Evolutionary conservation across 2,888 invertebrate genomes (phyloP).

Genomic region (Melinaea marsaeus): DNA sequence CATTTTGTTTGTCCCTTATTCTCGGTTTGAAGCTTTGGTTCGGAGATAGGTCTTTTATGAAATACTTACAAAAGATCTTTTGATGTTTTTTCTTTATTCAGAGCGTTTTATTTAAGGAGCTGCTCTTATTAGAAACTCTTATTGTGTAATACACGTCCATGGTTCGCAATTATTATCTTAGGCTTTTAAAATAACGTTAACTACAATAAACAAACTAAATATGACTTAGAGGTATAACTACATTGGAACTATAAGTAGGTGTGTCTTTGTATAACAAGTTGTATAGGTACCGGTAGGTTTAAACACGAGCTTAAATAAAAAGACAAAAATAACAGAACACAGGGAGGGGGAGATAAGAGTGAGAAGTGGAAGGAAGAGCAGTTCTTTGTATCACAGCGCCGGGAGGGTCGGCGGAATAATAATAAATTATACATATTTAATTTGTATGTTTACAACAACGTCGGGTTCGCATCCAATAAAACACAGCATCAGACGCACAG

Average conservation of each 20-base stretch:
- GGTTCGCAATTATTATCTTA: neutral
- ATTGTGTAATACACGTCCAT: neutral
- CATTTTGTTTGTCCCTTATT: constrained; percentile 70
- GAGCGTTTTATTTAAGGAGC: constrained; percentile 4
- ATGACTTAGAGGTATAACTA: neutral
- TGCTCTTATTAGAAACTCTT: neutral
- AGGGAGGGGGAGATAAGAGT: constrained; percentile 50
- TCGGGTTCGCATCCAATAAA: too few relatives aligned
- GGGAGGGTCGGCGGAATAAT: constrained; percentile 40
- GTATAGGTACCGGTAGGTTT: neutral
- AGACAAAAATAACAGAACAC: constrained; percentile 34
- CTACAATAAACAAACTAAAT: too few relatives aligned
- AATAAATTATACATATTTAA: constrained; percentile 4
- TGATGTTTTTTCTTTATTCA: constrained; percentile 28
- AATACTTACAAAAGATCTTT: constrained; percentile 32
- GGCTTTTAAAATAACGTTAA: too few relatives aligned
- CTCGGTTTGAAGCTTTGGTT: constrained; percentile 54
- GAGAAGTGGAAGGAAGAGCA: constrained; percentile 70
- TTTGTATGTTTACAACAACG: too few relatives aligned
- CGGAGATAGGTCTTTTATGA: constrained; percentile 46
- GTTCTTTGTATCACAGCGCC: constrained; percentile 61
- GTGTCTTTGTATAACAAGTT: neutral
- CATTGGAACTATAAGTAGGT: neutral
- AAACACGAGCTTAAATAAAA: constrained; percentile 19
- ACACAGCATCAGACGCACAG: too few relatives aligned